Evolutionary conservation across 2,797 vertebrate genomes (phyloP), one percentile per base, ranked within the genome.

Genomic region (Cuniculus paca): DNA sequence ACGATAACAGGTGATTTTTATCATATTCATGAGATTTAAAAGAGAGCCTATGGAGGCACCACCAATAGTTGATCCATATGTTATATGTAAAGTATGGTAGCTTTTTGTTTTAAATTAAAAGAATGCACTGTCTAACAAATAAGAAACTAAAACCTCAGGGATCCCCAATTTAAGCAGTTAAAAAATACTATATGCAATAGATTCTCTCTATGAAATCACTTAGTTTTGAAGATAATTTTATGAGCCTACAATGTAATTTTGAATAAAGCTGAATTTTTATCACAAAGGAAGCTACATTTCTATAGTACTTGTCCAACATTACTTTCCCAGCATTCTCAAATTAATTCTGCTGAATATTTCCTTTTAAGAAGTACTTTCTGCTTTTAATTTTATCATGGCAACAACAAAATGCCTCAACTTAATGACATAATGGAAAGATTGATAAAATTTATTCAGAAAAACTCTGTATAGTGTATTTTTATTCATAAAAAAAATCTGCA

Each of bases 371-470:
- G 80, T 19, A 4, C 36, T 75, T 70, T 96, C 96, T 96, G 94
- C 94, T 85, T 82, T 93, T 97, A 97, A 97, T 88, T 58, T 58
- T 93, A 94, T 95, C 70, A 97, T 93, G 90, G 81, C 94, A 0
- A 1, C 36, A 60, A 95, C 94, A 92, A 94, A 96, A 96, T 87
- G 0, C 0, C 83, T 98, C 78, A 96, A 96, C 45, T 97, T 97
- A 93, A 87, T 96, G 95, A 85, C 34, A 91, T 81, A 91, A 45
- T 84, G 39, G 83, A 93, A 98, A 98, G 84, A 97, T 50, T 94
- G 95, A 98, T 95, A 97, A 82, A 93, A 97, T 96, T 97, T 97
- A 98, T 98, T 97, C 98, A 97, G 94, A 90, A 98, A 98, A 98
- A 77, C 56, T 98, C 97, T 34, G 91, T 97, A 97, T 97, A 54